Conservation (phyloP, 2,113 vertebrate species). For the Phalacrocorax carbo region DNA sequence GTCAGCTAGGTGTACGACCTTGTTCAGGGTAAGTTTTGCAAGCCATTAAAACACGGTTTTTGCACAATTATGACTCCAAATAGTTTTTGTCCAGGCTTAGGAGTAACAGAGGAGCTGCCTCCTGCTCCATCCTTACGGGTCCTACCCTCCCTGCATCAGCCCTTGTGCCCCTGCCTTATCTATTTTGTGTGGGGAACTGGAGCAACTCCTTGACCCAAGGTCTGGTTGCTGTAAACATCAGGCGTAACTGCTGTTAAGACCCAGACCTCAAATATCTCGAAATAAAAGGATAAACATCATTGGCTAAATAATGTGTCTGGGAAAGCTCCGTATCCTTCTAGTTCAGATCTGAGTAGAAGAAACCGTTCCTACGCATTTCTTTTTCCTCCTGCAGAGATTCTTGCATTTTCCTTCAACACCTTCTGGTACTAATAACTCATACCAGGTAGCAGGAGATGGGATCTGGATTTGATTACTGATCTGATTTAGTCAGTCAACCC, state of each 20-base stretch:
- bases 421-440: slow-evolving; percentile 19
- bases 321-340: background rate
- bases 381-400: background rate
- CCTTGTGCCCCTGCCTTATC: background rate
- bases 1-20: background rate
- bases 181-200: background rate
- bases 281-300: background rate
- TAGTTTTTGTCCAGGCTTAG: background rate
- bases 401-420: background rate
- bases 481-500: slow-evolving; percentile 37
- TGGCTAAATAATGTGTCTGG: background rate
- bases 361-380: background rate
- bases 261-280: background rate
- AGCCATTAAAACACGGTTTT: background rate
- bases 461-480: slow-evolving; percentile 44
- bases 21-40: background rate
- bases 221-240: background rate
- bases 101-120: background rate
- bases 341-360: background rate
- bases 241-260: background rate
- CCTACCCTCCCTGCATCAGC: background rate
- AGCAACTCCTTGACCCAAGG: background rate
- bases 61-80: background rate
- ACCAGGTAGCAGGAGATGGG: slow-evolving; percentile 2
- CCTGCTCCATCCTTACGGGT: background rate